phyloP scores from a whole-genome alignment of 2,113 vertebrate species.

The Clarias gariepinus region DNA sequence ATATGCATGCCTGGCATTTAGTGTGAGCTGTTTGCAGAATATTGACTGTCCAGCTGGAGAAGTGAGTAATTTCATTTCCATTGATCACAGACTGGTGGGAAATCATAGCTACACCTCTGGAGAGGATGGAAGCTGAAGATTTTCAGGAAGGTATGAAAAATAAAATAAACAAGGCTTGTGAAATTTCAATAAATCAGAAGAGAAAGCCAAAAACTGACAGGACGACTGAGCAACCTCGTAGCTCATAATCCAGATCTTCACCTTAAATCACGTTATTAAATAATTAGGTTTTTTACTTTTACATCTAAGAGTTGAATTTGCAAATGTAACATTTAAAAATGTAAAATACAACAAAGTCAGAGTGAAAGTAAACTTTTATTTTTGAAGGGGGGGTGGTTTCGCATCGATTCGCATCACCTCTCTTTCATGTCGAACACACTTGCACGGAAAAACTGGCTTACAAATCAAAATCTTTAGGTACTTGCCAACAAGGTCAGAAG shows the following conservation, averaged over 20 bases:
- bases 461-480: constrained; percentile 21
- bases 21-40: constrained; percentile 45
- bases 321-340: neutral
- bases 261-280: neutral
- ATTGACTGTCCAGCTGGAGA: constrained; percentile 50
- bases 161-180: constrained; percentile 5
- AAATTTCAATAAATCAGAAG: neutral
- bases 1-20: constrained; percentile 53
- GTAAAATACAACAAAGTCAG: neutral
- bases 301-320: neutral
- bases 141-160: constrained; percentile 38
- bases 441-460: neutral
- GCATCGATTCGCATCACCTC: neutral
- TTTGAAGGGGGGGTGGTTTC: neutral
- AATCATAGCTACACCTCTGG: constrained; percentile 38
- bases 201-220: neutral
- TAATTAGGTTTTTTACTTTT: neutral
- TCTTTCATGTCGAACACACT: neutral
- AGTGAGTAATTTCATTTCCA: constrained; percentile 54
- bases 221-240: too few species aligned
- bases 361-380: neutral
- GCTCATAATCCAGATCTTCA: neutral
- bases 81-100: constrained; percentile 46
- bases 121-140: constrained; percentile 28
- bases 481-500: constrained; percentile 21